Percentiles rank a stretch among this genome's conserved stretches.
phyloP scores from a whole-genome alignment of 1,140 invertebrate genomes.

The Piezodorus guildinii region DNA sequence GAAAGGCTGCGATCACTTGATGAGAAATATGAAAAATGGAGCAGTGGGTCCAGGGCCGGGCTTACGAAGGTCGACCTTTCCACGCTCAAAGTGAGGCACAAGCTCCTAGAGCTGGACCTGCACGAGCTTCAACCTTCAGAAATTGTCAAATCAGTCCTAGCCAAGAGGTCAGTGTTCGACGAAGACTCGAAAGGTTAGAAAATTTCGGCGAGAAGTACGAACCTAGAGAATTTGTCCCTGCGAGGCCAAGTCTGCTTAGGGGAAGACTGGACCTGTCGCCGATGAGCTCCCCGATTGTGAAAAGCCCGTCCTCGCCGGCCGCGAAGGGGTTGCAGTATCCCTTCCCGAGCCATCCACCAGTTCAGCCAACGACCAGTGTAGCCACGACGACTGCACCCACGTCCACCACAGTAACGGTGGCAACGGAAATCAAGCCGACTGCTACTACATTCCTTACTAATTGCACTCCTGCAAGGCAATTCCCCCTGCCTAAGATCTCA shows the following conservation, averaged over 20 bases:
- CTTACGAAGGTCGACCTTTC: conserved; percentile 47
- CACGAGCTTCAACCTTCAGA: conserved; percentile 80
- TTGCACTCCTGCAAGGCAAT: conserved; percentile 23
- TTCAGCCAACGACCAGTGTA: conserved; percentile 27
- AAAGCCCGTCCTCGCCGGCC: conserved; percentile 32
- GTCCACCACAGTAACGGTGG: conserved; percentile 21
- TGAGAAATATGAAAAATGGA: conserved; percentile 87
- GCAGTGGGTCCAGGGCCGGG: conserved; percentile 45
- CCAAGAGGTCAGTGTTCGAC: conserved; percentile 87
- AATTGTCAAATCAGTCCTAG: conserved; percentile 81
- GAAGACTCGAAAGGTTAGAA: conserved; percentile 85
- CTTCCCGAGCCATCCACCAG: conserved; percentile 61
- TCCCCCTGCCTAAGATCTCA: conserved; percentile 27
- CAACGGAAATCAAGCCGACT: conserved; percentile 21
- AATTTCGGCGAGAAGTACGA: conserved; percentile 79
- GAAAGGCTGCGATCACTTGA: conserved; percentile 79
- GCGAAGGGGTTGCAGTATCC: conserved; percentile 63
- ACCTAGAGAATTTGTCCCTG: conserved; percentile 45
- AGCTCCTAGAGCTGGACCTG: conserved; percentile 58
- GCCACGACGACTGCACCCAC: conserved; percentile 23
- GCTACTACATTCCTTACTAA: conserved; percentile 25
- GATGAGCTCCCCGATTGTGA: conserved; percentile 25
- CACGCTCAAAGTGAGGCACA: conserved; percentile 46
- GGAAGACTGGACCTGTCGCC: conserved; percentile 27
- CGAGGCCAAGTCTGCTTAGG: conserved; percentile 26